Evolutionary conservation across 2,888 invertebrate genomes (phyloP).

Genomic region (Polyploca ridens): DNA sequence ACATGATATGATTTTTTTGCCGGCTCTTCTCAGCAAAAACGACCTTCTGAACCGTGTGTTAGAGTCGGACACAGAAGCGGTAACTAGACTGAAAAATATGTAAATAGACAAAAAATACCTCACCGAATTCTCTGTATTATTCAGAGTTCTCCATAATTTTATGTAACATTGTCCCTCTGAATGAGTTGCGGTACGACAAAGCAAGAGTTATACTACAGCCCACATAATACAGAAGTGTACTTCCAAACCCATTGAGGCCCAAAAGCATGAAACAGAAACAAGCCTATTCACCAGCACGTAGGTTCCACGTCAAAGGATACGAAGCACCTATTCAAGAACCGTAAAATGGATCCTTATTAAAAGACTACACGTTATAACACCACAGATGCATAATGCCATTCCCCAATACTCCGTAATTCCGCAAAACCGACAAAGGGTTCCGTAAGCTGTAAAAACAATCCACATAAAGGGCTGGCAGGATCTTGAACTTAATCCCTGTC

Average conservation of each 20-base stretch:
- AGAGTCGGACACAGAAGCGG: no score
- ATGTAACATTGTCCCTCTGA: constrained; percentile 20
- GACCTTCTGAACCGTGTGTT: no score
- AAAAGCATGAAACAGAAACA: constrained; percentile 77
- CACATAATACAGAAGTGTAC: constrained; percentile 32
- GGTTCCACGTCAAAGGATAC: constrained; percentile 62
- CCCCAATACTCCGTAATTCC: constrained; percentile 56
- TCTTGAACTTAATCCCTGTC: constrained; percentile 74
- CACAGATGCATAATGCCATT: constrained; percentile 55
- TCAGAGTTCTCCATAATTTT: neutral
- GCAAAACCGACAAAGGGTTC: constrained; percentile 79
- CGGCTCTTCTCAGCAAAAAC: neutral
- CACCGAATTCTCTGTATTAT: neutral
- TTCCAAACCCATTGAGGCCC: constrained; percentile 61
- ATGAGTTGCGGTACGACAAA: constrained; percentile 27
- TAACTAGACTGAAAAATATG: neutral
- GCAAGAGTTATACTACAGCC: constrained; percentile 29
- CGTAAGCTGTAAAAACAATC: constrained; percentile 83
- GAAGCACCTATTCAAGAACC: constrained; percentile 65
- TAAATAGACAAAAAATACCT: neutral
- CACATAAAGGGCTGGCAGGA: constrained; percentile 53
- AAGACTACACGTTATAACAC: constrained; percentile 44
- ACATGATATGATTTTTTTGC: neutral
- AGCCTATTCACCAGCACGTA: constrained; percentile 73
- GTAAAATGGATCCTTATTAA: constrained; percentile 63